These are phyloP conservation scores for Rotaria socialis DNA, from an alignment of 2,888 invertebrate species.

Conservation along the genomic window DNA sequence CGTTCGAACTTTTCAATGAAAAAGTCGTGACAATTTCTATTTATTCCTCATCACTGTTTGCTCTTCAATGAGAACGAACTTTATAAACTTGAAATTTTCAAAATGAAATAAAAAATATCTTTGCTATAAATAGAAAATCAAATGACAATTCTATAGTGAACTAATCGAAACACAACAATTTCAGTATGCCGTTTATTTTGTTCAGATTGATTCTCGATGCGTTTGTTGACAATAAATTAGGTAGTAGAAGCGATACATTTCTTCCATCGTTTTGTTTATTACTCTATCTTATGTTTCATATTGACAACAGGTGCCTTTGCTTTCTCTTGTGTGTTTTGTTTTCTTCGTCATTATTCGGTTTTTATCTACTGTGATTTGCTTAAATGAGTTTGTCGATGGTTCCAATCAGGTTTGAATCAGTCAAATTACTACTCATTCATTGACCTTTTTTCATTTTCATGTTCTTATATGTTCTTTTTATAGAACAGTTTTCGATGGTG, in stretches of 20 bases:
- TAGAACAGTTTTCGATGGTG: background rate
- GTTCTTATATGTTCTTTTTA: background rate
- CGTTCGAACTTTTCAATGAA: no score
- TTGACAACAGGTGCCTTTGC: background rate
- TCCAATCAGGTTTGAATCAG: background rate
- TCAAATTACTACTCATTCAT: background rate
- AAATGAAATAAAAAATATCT: no score
- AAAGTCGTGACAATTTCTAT: no score
- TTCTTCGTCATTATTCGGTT: background rate
- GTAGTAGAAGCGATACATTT: background rate
- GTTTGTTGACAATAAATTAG: background rate
- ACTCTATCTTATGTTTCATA: background rate
- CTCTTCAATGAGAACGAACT: no score
- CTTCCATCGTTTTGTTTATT: background rate
- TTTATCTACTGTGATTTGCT: background rate
- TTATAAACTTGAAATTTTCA: no score
- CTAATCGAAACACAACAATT: no score
- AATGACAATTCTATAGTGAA: no score
- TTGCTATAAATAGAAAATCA: no score
- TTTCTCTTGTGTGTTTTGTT: background rate
- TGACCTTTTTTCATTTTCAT: background rate
- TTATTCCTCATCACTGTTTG: no score
- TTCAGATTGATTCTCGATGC: background rate
- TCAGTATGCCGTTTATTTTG: no score
- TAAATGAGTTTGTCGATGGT: background rate